Base-by-base conservation (phyloP, 2,797 vertebrate species). In the Chelmon rostratus region DNA sequence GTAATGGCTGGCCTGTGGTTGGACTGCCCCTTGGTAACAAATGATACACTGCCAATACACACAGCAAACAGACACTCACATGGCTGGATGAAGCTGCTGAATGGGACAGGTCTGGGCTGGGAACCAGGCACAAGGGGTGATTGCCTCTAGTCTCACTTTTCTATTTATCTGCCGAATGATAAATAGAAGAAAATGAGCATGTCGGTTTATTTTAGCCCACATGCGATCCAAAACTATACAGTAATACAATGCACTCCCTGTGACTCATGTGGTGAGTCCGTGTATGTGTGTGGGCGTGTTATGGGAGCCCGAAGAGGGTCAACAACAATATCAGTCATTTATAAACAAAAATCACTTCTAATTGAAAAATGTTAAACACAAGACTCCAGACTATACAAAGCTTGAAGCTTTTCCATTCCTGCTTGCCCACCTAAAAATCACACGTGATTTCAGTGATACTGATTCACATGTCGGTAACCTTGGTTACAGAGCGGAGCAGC, bases 401-500 rank as follows among this genome's bases (percentile, higher is more conserved):
- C 79, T 76, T 58, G 56, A 78, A 70, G 68, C 71, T 66, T 77
- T 82, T 86, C 67, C 81, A 74, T 69, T 75, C 42, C 73, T 62
- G 46, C 54, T 62, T 68, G 65, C 84, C 74, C 78, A 84, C 68
- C 79, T 59, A 76, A 76, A 67, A 68, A 72, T 78, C 76, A 71
- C 82, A 88, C 52, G 28, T 81, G 78, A 86, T 84, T 78, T 73
- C 82, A 75, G 62, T 65, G 79, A 83, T 71, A 79, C 73, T 42
- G 72, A 80, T 86, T 86, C 88, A 81, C 76, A 78, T 86, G 72
- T 74, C 64, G 84, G 91, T 93, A 92, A 91, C 92, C 92, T 81
- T 91, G 91, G 91, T 87, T 89, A 94, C 91, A 33, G 87, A 89
- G 84, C 74, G 57, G 68, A 73, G 88, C 76, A 70, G 82, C 83